These are phyloP conservation scores for Genyomyrus donnyi DNA, from an alignment of 2,113 vertebrate species.

Conservation along the genomic window DNA sequence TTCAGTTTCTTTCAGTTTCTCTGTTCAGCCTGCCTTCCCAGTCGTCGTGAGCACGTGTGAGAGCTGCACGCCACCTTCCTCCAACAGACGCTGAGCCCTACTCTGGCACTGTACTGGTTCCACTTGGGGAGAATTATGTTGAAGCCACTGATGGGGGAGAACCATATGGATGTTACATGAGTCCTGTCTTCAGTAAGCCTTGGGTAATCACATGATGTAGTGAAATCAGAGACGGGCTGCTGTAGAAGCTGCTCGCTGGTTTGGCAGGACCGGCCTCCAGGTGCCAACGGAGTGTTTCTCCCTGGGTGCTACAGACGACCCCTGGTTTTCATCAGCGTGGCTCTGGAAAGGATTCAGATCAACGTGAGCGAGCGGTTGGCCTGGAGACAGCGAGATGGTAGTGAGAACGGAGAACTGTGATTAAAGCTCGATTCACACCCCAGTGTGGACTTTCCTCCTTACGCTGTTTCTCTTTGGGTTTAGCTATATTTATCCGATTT, in stretches of 20 bases:
- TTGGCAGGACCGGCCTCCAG: not conserved
- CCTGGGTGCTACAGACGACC: not conserved
- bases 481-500: not conserved
- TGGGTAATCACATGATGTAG: not conserved
- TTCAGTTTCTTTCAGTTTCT: not conserved
- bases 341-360: not conserved
- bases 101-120: not conserved
- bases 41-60: not conserved
- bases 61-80: not conserved
- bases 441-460: not conserved
- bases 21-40: not conserved
- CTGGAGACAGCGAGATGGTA: not conserved
- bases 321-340: not conserved
- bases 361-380: not conserved
- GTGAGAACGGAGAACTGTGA: not conserved
- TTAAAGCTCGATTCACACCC: not conserved
- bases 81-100: not conserved
- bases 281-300: not conserved
- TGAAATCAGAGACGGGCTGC: not conserved
- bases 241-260: not conserved
- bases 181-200: not conserved
- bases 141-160: not conserved
- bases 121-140: not conserved
- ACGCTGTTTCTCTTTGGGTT: not conserved
- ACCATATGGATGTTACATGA: not conserved